Base-by-base conservation (phyloP, 2,888 invertebrate genomes). In the Flexamia atlantica region DNA sequence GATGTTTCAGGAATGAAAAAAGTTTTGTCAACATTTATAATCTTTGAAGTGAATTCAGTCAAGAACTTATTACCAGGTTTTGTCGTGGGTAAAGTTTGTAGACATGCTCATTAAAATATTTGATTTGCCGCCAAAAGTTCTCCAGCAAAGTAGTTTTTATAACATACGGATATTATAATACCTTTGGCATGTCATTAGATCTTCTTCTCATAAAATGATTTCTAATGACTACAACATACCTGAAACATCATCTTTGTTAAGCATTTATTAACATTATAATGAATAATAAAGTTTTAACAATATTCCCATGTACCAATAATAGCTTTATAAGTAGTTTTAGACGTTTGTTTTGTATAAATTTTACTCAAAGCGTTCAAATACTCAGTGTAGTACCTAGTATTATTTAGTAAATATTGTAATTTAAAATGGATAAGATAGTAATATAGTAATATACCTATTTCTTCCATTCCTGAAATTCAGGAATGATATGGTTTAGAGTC, bases 271-370 rank as follows among this genome's bases (percentile, higher is more conserved):
- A 50, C 12, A 50, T 50, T 20, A 23, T 25, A 57, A 12, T 57
- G 23, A 23, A 23, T 9, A 3, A 57, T 57, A 12, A 57, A 2
- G 25, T 57, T 50, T 50, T 57, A 23, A 57, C 46, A 57, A 57
- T 57, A 23, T 57, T 57, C 14, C 57, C 57, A 57, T 57, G 20
- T 57, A 57, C 57, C 57, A 57, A 23, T 57, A 23, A 57, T 57
- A 57, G 57, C 57, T 57, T 23, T 57, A 57, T 57, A 23, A 57
- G 57, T 57, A 57, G 57, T 23, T 23, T 23, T 57, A 57, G 57
- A 25, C 5, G 23, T 57, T 57, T 23, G 5, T 23, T 7, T 57
- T 20, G 57, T 57, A 4, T 23, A 57, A 20, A 57, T 4, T 57
- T 20, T 57, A 57, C 1, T 1, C 57, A 57, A 5, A 36, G 36